These are phyloP conservation scores for Emys orbicularis DNA, from an alignment of 2,797 vertebrate genomes.

Conservation along the genomic window DNA sequence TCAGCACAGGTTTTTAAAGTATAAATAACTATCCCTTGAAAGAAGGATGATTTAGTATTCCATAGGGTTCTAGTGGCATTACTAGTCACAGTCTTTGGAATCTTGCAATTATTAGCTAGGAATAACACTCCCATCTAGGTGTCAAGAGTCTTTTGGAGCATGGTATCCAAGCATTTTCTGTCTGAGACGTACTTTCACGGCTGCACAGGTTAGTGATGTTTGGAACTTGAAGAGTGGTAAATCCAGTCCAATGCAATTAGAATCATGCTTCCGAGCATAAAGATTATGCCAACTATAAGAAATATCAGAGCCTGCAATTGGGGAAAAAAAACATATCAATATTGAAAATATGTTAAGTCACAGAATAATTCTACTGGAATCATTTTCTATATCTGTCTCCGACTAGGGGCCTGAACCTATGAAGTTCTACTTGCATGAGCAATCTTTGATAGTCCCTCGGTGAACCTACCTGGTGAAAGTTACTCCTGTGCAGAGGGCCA, in stretches of 20 bases:
- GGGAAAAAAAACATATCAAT: constrained; percentile 35
- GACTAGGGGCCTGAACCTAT: background rate
- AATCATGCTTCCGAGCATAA: constrained; percentile 95
- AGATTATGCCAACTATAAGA: constrained; percentile 91
- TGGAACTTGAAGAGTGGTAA: constrained; percentile 88
- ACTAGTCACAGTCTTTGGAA: constrained; percentile 78
- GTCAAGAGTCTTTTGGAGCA: constrained; percentile 65
- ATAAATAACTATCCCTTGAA: constrained; percentile 67
- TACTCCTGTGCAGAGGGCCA: background rate
- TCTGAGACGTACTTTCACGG: constrained; percentile 19
- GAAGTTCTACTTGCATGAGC: background rate
- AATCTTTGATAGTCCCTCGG: background rate
- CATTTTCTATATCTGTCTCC: background rate
- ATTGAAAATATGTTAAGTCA: background rate
- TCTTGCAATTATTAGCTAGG: constrained; percentile 72
- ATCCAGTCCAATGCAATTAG: constrained; percentile 96
- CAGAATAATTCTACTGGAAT: background rate
- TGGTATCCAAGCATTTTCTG: constrained; percentile 57
- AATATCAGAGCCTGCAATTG: constrained; percentile 88
- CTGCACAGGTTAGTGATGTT: constrained; percentile 85
- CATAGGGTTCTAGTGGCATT: constrained; percentile 49
- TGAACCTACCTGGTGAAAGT: background rate
- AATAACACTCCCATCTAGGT: constrained; percentile 59
- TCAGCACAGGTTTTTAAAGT: constrained; percentile 62
- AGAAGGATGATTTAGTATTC: constrained; percentile 62